These are phyloP conservation scores for Archips crataeganus DNA, from an alignment of 2,888 invertebrate genomes.

Conservation along the genomic window DNA sequence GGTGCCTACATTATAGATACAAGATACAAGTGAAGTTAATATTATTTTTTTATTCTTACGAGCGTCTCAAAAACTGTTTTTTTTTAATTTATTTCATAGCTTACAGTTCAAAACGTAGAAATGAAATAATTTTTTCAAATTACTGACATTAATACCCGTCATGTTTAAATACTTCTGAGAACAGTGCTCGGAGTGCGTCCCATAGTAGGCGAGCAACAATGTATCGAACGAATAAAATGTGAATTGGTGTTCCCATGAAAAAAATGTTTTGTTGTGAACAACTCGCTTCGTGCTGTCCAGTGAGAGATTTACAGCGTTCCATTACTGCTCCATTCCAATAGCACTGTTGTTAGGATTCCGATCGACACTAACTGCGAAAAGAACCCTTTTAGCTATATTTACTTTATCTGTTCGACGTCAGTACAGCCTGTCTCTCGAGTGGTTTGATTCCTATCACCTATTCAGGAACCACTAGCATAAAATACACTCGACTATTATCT, in stretches of 20 bases:
- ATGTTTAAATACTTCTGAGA: background rate
- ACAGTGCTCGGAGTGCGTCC: background rate
- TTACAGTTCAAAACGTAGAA: background rate
- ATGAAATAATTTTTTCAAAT: background rate
- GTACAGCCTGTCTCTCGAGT: slow-evolving; percentile 3
- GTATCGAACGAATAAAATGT: slow-evolving; percentile 74
- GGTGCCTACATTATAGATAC: too few relatives aligned
- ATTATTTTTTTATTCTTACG: too few relatives aligned
- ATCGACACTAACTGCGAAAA: slow-evolving; percentile 37
- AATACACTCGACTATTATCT: slow-evolving; percentile 25
- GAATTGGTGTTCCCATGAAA: slow-evolving; percentile 73
- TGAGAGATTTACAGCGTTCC: slow-evolving; percentile 79
- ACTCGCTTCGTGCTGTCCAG: slow-evolving; percentile 67
- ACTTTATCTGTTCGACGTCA: slow-evolving; percentile 6
- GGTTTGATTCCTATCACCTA: slow-evolving; percentile 24
- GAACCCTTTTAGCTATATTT: slow-evolving; percentile 27
- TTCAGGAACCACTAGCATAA: slow-evolving; percentile 22
- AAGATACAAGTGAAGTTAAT: too few relatives aligned
- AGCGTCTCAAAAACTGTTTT: too few relatives aligned
- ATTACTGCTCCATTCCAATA: slow-evolving; percentile 62
- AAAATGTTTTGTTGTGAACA: slow-evolving; percentile 71
- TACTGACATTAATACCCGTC: too few relatives aligned
- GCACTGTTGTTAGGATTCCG: slow-evolving; percentile 33
- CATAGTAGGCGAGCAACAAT: slow-evolving; percentile 48
- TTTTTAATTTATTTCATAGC: too few relatives aligned